phyloP scores from a whole-genome alignment of 2,888 invertebrate genomes.

The Sarcophaga variegata region DNA sequence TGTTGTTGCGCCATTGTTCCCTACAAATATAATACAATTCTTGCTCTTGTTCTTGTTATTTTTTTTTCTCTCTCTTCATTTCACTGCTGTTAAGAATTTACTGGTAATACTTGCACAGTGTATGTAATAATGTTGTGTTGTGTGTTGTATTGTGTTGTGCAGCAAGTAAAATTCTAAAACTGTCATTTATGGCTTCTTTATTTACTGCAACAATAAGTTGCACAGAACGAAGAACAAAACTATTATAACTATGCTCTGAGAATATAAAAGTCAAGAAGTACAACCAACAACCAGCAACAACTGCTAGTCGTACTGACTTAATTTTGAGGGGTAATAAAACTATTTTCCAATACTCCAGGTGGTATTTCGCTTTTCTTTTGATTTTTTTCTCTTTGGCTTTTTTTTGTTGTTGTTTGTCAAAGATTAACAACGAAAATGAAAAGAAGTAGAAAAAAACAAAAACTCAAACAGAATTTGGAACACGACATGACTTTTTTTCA shows the following conservation, averaged over 20 bases:
- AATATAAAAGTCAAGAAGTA: slow-evolving; percentile 50
- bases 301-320: neutral
- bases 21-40: slow-evolving; percentile 39
- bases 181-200: slow-evolving; percentile 66
- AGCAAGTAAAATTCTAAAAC: slow-evolving; percentile 62
- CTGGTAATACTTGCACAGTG: slow-evolving; percentile 46
- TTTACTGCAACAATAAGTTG: slow-evolving; percentile 51
- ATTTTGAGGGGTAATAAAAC: slow-evolving; percentile 61
- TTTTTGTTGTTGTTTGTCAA: too few species aligned
- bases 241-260: slow-evolving; percentile 8
- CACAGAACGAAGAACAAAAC: slow-evolving; percentile 18
- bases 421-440: too few species aligned
- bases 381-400: too few species aligned
- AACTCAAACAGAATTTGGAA: neutral
- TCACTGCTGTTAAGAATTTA: slow-evolving; percentile 44
- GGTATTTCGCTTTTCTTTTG: slow-evolving; percentile 35
- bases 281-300: slow-evolving; percentile 6
- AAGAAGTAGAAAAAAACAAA: neutral
- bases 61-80: slow-evolving; percentile 38
- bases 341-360: slow-evolving; percentile 63
- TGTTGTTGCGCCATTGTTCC: neutral
- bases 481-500: neutral
- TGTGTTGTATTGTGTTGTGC: too few species aligned
- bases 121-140: too few species aligned
- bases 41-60: slow-evolving; percentile 1